These are phyloP conservation scores for Neocloeon triangulifer DNA, from an alignment of 1,140 invertebrate species.

Conservation along the genomic window DNA sequence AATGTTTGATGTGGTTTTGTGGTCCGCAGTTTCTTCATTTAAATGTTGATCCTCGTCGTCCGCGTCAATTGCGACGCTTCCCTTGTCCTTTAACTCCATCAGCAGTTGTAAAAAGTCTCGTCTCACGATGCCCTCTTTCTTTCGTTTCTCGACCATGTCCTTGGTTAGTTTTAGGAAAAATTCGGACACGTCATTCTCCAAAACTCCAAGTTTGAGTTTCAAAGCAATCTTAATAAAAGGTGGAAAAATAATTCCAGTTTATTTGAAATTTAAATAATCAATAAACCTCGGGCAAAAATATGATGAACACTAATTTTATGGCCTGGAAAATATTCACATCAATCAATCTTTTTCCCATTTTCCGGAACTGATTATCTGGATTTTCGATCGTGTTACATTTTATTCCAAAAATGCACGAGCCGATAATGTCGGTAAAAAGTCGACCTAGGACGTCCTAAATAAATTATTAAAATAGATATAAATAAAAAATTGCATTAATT, in stretches of 20 bases:
- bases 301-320: no score
- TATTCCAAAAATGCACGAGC: conserved; percentile 20
- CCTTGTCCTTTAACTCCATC: conserved; percentile 6
- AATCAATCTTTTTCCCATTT: no score
- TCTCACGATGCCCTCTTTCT: conserved; percentile 4
- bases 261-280: no score
- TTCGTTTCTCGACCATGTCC: conserved; percentile 4
- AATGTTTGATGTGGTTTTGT: no score
- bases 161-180: conserved; percentile 3
- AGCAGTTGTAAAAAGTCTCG: conserved; percentile 7
- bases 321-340: no score
- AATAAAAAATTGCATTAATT: neutral
- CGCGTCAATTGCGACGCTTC: conserved; percentile 2
- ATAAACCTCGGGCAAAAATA: no score
- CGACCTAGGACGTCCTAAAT: conserved; percentile 9
- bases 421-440: conserved; percentile 23
- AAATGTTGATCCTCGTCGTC: neutral
- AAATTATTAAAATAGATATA: neutral
- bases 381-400: conserved; percentile 15
- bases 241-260: no score
- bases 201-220: conserved; percentile 5
- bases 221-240: no score
- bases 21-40: no score
- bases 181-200: conserved; percentile 4
- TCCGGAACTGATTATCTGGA: no score